A percentile compares a stretch with the other conserved stretches of the same genome.
Conservation (phyloP, 2,797 vertebrate species). For the Masticophis lateralis region DNA sequence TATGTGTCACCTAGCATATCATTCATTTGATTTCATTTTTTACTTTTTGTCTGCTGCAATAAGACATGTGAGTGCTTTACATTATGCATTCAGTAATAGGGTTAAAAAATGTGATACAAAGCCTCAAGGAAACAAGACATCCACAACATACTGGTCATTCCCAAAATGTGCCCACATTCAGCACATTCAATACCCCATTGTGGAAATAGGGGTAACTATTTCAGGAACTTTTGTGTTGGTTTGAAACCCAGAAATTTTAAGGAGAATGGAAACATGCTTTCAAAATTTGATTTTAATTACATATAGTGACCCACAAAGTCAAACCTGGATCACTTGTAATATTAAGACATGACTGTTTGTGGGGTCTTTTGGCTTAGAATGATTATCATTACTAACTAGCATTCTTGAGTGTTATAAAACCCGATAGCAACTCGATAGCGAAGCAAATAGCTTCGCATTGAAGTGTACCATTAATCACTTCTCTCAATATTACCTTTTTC, state of each 20-base stretch:
- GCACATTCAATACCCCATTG: not conserved
- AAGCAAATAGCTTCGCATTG: not conserved
- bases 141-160: not conserved
- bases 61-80: not conserved
- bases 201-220: not conserved
- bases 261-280: not conserved
- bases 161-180: not conserved
- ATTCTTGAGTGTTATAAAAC: not conserved
- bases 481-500: not conserved
- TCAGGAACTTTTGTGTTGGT: not conserved
- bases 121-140: not conserved
- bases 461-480: not conserved
- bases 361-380: not conserved
- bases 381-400: not conserved
- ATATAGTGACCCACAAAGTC: not conserved
- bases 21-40: not conserved
- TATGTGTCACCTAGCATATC: not conserved
- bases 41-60: not conserved
- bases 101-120: not conserved
- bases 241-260: not conserved
- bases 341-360: not conserved
- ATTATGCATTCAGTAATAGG: not conserved
- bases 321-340: not conserved
- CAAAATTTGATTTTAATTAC: not conserved
- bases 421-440: not conserved